A percentile compares a stretch with the other conserved stretches of the same genome.
Evolutionary conservation across 1,140 invertebrate genomes (phyloP).

Genomic region (Lethrus apterus): DNA sequence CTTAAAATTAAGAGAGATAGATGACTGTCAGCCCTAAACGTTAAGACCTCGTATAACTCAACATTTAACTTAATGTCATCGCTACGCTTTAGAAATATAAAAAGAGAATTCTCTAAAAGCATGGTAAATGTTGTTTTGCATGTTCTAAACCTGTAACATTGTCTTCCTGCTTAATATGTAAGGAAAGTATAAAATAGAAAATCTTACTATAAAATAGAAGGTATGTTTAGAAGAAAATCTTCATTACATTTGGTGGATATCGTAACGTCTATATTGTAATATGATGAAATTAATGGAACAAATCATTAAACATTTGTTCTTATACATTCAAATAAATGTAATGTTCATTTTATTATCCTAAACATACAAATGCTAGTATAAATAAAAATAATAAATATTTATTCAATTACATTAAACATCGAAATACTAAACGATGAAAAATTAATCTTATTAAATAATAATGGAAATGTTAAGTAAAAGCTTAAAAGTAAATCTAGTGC

Average conservation of each 20-base stretch:
- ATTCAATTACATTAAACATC: slow-evolving; percentile 9
- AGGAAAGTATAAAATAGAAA: slow-evolving; percentile 5
- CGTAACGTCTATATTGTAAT: no score
- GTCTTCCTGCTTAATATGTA: not conserved
- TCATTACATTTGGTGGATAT: no score
- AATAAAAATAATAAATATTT: slow-evolving; percentile 1
- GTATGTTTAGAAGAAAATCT: no score
- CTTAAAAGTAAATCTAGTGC: not conserved
- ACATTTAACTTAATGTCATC: slow-evolving; percentile 9
- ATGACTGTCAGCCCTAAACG: slow-evolving; percentile 30
- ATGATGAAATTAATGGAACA: no score
- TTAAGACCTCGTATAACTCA: slow-evolving; percentile 7
- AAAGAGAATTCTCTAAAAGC: not conserved
- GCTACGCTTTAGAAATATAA: not conserved
- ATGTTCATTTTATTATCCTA: no score
- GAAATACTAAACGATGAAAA: no score
- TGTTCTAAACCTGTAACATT: not conserved
- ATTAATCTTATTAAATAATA: slow-evolving; percentile 4
- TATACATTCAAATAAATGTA: no score
- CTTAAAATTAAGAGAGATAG: slow-evolving; percentile 36
- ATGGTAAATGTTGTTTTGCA: slow-evolving; percentile 1
- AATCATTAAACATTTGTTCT: no score
- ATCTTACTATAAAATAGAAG: not conserved
- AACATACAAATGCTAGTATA: no score
- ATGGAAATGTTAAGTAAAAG: not conserved